Evolutionary conservation across 1,140 invertebrate genomes (phyloP).

Genomic region (Matsumurasca onukii): DNA sequence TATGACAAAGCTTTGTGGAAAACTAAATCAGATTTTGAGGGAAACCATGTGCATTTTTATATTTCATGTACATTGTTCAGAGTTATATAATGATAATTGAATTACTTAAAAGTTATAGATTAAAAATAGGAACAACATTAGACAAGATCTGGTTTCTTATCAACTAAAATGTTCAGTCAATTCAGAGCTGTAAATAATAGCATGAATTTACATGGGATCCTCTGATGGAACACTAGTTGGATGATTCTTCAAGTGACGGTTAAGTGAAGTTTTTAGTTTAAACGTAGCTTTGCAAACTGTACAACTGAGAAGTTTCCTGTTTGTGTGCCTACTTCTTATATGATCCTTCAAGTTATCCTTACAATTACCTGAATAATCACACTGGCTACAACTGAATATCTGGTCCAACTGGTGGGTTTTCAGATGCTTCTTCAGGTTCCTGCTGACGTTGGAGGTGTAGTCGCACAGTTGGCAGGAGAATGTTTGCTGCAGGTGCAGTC

Average conservation of each 20-base stretch:
- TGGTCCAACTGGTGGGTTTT: conserved; percentile 56
- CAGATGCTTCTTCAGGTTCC: neutral
- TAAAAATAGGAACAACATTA: too few species aligned
- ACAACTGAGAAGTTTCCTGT: conserved; percentile 61
- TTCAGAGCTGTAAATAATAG: too few species aligned
- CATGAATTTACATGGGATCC: too few species aligned
- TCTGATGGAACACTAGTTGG: too few species aligned
- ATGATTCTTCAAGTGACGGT: neutral
- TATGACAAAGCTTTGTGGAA: too few species aligned
- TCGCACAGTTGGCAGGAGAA: conserved; percentile 51
- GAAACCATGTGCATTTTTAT: too few species aligned
- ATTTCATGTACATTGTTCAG: too few species aligned
- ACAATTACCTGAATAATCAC: neutral
- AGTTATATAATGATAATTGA: too few species aligned
- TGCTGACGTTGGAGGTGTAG: neutral
- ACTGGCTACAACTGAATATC: neutral
- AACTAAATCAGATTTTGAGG: too few species aligned
- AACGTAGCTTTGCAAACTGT: conserved; percentile 67
- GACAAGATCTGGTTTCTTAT: too few species aligned
- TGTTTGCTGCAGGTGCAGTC: conserved; percentile 48
- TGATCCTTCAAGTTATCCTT: neutral
- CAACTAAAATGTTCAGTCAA: too few species aligned
- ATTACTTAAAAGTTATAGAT: too few species aligned
- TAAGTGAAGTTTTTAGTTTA: neutral
- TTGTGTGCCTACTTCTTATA: neutral